phyloP scores from a whole-genome alignment of 2,888 invertebrate genomes.

The Prosopocoilus inquinatus region DNA sequence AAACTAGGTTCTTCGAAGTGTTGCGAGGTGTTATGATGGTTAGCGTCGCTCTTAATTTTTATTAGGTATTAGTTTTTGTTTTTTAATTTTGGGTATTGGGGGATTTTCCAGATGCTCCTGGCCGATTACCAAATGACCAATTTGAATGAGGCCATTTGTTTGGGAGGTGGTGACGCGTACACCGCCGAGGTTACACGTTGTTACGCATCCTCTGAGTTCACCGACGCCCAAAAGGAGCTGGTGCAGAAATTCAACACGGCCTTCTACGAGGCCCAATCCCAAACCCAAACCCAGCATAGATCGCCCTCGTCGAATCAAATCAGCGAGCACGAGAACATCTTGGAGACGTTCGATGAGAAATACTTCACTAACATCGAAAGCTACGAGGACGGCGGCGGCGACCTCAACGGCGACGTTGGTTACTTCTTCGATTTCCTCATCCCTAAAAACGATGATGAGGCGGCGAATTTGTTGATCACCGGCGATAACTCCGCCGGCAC shows the following conservation, averaged over 20 bases:
- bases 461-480: background rate
- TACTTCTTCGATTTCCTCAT: conserved; percentile 23
- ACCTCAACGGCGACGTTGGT: conserved; percentile 11
- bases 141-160: background rate
- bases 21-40: background rate
- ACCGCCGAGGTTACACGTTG: no score
- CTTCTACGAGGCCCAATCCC: conserved; percentile 46
- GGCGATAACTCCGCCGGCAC: background rate
- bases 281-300: conserved; percentile 6
- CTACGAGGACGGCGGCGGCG: conserved; percentile 19
- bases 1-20: no score
- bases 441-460: background rate
- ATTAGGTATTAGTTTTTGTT: background rate
- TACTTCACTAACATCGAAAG: conserved; percentile 29
- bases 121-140: conserved; percentile 12
- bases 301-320: conserved; percentile 23
- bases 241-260: conserved; percentile 50
- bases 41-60: background rate
- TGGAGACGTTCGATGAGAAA: conserved; percentile 37
- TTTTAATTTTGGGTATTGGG: background rate
- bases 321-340: conserved; percentile 30
- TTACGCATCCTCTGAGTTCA: background rate
- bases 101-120: conserved; percentile 11
- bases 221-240: conserved; percentile 41
- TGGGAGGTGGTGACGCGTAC: no score